phyloP scores from a whole-genome alignment of 2,888 invertebrate species.

The Dicyrtomina minuta region DNA sequence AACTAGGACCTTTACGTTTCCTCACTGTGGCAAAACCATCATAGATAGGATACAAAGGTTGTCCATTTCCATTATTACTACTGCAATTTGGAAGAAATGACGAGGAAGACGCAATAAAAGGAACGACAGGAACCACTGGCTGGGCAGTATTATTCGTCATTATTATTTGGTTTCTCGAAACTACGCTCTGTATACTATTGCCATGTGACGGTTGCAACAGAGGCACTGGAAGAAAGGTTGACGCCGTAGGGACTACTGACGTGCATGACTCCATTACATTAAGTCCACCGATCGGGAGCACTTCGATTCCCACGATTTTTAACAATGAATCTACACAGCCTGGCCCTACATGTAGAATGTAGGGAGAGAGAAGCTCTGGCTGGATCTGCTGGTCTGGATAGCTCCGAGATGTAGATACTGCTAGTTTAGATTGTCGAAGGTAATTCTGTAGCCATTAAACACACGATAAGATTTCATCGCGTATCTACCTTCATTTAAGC shows the following conservation, averaged over 20 bases:
- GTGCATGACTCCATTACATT: constrained; percentile 48
- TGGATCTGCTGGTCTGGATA: too few relatives aligned
- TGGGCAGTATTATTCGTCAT: constrained; percentile 2
- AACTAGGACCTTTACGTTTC: constrained; percentile 51
- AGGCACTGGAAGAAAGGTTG: constrained; percentile 43
- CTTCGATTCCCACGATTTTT: constrained; percentile 9
- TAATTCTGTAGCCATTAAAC: too few relatives aligned
- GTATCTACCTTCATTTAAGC: too few relatives aligned
- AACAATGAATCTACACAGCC: neutral
- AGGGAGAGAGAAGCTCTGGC: too few relatives aligned
- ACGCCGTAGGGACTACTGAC: constrained; percentile 35
- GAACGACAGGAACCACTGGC: neutral
- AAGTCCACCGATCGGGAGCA: constrained; percentile 17
- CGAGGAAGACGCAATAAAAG: constrained; percentile 6
- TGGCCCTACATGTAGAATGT: too few relatives aligned
- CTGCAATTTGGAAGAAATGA: constrained; percentile 15
- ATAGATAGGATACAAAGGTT: constrained; percentile 59
- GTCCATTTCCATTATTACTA: constrained; percentile 11
- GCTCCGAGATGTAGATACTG: too few relatives aligned
- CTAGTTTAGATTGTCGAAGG: too few relatives aligned
- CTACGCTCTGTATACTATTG: neutral
- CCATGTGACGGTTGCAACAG: neutral
- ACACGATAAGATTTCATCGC: too few relatives aligned
- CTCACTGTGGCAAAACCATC: constrained; percentile 84
- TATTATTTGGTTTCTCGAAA: constrained; percentile 7